Evolutionary conservation across 2,113 vertebrate genomes (phyloP).

Genomic region (Sinocyclocheilus rhinocerous): DNA sequence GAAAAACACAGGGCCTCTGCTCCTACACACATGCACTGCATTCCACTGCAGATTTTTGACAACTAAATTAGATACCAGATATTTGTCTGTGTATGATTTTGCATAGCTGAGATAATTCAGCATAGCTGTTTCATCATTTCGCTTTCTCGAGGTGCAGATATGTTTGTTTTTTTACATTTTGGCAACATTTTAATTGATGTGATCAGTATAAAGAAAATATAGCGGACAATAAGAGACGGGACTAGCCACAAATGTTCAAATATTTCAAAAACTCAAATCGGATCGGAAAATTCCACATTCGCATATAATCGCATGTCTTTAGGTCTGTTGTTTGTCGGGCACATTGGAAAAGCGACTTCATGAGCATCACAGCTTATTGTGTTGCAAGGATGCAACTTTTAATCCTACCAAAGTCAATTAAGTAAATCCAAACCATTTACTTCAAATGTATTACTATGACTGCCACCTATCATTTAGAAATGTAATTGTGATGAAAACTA

Average conservation of each 20-base stretch:
- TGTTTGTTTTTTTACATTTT: background rate
- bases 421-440: background rate
- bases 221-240: background rate
- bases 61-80: background rate
- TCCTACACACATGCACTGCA: background rate
- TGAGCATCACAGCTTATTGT: no score
- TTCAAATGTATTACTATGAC: background rate
- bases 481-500: background rate
- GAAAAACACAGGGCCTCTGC: background rate
- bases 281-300: no score
- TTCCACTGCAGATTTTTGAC: constrained; percentile 13
- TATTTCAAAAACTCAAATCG: no score
- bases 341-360: no score
- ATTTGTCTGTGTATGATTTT: background rate
- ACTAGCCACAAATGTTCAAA: no score
- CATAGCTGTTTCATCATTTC: background rate
- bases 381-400: no score
- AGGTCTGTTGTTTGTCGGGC: no score
- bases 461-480: background rate
- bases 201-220: background rate
- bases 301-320: no score
- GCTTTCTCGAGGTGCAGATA: no score
- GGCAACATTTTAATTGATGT: background rate
- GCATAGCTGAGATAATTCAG: background rate
- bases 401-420: no score